phyloP scores from a whole-genome alignment of 2,113 vertebrate species.

The Ptilorrhoa leucosticta region DNA sequence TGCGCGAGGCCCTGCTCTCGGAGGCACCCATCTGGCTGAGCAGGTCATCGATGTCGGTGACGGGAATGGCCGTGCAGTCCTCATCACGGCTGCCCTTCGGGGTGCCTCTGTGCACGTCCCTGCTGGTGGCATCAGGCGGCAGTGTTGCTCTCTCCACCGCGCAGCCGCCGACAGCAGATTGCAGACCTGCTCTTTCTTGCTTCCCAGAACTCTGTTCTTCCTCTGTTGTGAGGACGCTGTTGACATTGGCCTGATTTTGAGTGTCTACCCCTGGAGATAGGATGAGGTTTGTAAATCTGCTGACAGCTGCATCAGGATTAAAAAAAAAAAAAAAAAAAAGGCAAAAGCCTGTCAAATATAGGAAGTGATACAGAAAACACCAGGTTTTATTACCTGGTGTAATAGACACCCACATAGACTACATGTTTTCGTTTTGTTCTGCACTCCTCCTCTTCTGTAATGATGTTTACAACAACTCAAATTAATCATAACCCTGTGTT shows the following conservation, averaged over 20 bases:
- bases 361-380: background rate
- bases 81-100: background rate
- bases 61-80: background rate
- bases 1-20: background rate
- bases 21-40: slow-evolving; percentile 58
- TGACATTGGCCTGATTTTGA: slow-evolving; percentile 15
- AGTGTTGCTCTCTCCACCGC: background rate
- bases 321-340: background rate
- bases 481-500: background rate
- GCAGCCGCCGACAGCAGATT: background rate
- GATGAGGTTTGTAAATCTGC: slow-evolving; percentile 70
- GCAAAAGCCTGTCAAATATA: background rate
- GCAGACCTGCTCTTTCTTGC: background rate
- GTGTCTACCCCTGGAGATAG: slow-evolving; percentile 64
- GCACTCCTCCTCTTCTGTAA: background rate
- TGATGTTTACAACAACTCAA: slow-evolving; percentile 1
- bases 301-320: slow-evolving; percentile 71
- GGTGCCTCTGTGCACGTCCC: background rate
- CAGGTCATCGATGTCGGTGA: slow-evolving; percentile 72
- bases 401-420: background rate
- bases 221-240: background rate
- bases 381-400: background rate
- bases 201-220: background rate
- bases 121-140: background rate
- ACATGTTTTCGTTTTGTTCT: background rate